A percentile compares a stretch with the other conserved stretches of the same genome.
Evolutionary conservation across 2,113 vertebrate genomes (phyloP).

Genomic region (Odobenus rosmarus): DNA sequence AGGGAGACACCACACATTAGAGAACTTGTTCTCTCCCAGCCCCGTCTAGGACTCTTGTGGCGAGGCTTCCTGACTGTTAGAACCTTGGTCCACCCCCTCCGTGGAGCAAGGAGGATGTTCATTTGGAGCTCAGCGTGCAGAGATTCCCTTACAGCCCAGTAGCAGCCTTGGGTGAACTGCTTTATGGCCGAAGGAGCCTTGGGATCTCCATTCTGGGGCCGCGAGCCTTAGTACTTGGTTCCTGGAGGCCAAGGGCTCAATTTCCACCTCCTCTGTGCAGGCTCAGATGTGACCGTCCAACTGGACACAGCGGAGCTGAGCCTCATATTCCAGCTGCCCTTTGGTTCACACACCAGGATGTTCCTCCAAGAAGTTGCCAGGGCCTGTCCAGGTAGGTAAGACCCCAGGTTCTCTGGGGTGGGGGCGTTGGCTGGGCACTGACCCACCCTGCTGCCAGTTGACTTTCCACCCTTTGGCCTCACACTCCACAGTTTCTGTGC

Average conservation of each 20-base stretch:
- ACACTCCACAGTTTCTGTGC: neutral
- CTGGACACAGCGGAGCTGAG: slow-evolving; percentile 83
- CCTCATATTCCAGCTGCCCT: slow-evolving; percentile 90
- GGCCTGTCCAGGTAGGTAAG: slow-evolving; percentile 88
- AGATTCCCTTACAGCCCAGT: neutral
- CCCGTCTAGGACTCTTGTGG: neutral
- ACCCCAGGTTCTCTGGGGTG: neutral
- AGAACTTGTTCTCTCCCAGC: neutral
- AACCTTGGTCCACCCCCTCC: neutral
- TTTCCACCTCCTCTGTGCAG: slow-evolving; percentile 79
- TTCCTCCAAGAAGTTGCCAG: slow-evolving; percentile 92
- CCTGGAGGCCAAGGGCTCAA: neutral
- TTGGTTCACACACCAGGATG: slow-evolving; percentile 92
- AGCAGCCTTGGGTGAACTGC: neutral
- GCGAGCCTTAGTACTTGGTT: neutral
- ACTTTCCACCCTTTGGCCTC: neutral
- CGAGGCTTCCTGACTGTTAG: neutral
- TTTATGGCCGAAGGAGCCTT: neutral
- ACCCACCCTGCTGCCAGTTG: neutral
- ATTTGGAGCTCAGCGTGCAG: neutral
- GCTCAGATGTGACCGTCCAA: slow-evolving; percentile 91
- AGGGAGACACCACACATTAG: neutral
- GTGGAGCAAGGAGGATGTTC: neutral
- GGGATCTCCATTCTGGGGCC: neutral
- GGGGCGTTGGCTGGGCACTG: neutral